Evolutionary conservation across 2,113 vertebrate genomes (phyloP), one percentile per base, ranked within the genome.

Genomic region (Empidonax traillii): DNA sequence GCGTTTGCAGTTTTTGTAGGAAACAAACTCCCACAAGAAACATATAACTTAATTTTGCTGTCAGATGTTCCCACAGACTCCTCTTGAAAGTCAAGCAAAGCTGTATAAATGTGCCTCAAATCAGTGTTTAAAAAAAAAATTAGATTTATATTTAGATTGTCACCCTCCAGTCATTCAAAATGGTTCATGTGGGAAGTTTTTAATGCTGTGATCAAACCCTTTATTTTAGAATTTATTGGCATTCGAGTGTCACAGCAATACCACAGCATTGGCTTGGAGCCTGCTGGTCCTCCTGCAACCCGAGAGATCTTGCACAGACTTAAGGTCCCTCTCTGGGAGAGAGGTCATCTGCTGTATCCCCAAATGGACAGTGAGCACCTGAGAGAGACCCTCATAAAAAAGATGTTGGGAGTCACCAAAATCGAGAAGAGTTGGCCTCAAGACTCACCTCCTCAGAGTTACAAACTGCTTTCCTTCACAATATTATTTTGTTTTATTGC

Each of bases 51-150:
- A 91, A 95, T 95, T 96, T 94, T 96, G 77, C 73, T 89, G 84
- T 95, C 96, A 95, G 93, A 86, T 96, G 91, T 96, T 95, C 87
- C 89, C 81, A 93, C 92, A 92, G 76, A 91, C 84, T 95, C 77
- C 56, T 89, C 81, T 87, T 81, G 80, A 84, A 93, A 96, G 81
- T 43, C 89, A 93, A 51, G 61, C 1, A 1, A 77, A 93, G 76
- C 56, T 74, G 65, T 87, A 78, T 68, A 47, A 89, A 35, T 55
- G 61, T 84, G 81, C 80, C 84, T 94, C 68, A 84, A 94, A 93
- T 18, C 41, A 85, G 46, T 9, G 17, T 66, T 81, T 35, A 8
- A 31, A 51, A 51, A 51, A 82, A 61, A 90, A 85, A 33, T 58
- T 27, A 24, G 31, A 35, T 80, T 89, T 96, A 89, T 94, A 93